phyloP scores from a whole-genome alignment of 2,797 vertebrate species.

The Enteromius afrohamiltoni region DNA sequence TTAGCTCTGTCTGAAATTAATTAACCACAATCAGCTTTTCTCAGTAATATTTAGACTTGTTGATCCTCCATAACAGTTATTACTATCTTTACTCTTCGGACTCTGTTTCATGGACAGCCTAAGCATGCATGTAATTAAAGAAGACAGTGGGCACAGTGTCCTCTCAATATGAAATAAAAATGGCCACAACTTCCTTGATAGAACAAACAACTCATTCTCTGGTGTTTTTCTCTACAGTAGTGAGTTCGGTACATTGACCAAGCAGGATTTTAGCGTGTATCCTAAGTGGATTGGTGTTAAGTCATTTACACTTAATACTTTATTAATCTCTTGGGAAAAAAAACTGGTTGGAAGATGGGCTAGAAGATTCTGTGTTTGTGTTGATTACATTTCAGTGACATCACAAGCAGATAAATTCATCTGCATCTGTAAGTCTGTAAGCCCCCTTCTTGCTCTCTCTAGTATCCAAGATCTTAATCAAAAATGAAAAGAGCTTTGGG shows the following conservation, averaged over 20 bases:
- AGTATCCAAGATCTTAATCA: slow-evolving; percentile 35
- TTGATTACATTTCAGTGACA: background rate
- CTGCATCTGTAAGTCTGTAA: slow-evolving; percentile 47
- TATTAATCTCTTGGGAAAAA: slow-evolving; percentile 71
- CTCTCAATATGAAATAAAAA: background rate
- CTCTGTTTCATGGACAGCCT: background rate
- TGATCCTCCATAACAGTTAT: background rate
- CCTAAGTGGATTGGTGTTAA: slow-evolving; percentile 78
- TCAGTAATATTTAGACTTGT: background rate
- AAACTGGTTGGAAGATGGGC: slow-evolving; percentile 5
- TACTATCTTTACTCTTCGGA: background rate
- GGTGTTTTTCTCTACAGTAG: slow-evolving; percentile 12
- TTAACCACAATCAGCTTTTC: background rate
- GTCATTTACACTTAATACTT: slow-evolving; percentile 75
- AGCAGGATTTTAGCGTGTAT: slow-evolving; percentile 48
- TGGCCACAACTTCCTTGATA: background rate
- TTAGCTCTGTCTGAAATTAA: background rate
- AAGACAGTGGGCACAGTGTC: background rate
- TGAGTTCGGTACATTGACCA: slow-evolving; percentile 20
- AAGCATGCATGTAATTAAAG: background rate
- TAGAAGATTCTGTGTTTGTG: slow-evolving; percentile 44
- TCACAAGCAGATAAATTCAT: slow-evolving; percentile 22
- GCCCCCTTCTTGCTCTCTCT: too few relatives aligned
- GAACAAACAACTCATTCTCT: background rate
- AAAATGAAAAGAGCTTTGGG: slow-evolving; percentile 10